Evolutionary conservation across 2,888 invertebrate genomes (phyloP).

Genomic region (Standfussiana lucernea): DNA sequence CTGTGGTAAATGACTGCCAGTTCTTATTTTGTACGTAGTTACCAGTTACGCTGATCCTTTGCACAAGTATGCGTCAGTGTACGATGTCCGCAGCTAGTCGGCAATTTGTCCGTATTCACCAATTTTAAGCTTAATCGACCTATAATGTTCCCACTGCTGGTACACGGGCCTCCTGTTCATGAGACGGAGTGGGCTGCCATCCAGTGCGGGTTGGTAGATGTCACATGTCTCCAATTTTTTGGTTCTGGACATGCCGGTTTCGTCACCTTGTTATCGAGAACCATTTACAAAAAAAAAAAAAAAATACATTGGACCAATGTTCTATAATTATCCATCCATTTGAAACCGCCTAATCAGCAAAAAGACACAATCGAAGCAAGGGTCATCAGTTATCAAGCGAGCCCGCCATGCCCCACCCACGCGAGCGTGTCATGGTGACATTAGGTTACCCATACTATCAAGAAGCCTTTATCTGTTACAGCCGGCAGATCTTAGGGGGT

Average conservation of each 20-base stretch:
- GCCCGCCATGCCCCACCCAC: slow-evolving; percentile 18
- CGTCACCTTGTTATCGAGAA: neutral
- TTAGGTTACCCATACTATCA: slow-evolving; percentile 17
- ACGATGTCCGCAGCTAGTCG: no score
- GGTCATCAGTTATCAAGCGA: slow-evolving; percentile 37
- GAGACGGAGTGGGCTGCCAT: neutral
- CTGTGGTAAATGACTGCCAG: no score
- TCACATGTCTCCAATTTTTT: neutral
- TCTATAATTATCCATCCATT: neutral
- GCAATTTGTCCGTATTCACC: no score
- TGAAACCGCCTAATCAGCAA: slow-evolving; percentile 22
- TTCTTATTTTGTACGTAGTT: no score
- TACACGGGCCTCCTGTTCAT: neutral
- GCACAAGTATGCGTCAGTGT: no score
- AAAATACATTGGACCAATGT: neutral
- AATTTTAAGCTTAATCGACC: no score
- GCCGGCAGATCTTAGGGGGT: neutral
- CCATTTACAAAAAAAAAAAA: neutral
- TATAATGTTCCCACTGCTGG: neutral
- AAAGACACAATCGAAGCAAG: slow-evolving; percentile 10
- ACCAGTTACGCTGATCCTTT: no score
- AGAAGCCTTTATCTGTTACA: slow-evolving; percentile 13
- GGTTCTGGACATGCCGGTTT: no score
- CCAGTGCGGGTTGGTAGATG: no score
- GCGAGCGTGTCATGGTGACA: slow-evolving; percentile 34